Conservation (phyloP, 2,797 vertebrate species). For the Strix occidentalis region DNA sequence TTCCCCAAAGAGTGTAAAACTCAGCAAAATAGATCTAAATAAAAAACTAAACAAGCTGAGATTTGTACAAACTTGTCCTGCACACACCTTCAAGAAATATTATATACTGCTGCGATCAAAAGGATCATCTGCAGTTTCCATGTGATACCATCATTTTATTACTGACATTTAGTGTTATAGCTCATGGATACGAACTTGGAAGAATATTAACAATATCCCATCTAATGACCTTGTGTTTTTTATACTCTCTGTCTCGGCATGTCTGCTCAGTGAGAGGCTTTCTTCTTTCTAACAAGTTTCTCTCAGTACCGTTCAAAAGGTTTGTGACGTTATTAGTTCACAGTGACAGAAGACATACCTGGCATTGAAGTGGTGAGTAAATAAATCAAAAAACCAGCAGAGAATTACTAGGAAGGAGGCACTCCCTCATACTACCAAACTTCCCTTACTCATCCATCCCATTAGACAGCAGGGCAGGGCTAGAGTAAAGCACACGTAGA, state of each 20-base stretch:
- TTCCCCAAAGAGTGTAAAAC: constrained; percentile 35
- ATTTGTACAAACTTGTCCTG: constrained; percentile 37
- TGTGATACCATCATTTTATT: constrained; percentile 36
- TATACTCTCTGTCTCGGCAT: neutral
- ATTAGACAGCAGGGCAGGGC: neutral
- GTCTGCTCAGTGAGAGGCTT: neutral
- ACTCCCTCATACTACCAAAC: neutral
- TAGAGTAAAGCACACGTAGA: neutral
- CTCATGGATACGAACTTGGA: constrained; percentile 49
- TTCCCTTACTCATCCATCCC: neutral
- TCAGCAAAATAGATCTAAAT: constrained; percentile 26
- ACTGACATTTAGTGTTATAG: neutral
- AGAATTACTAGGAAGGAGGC: neutral
- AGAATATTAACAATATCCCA: constrained; percentile 44
- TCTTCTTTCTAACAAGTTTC: neutral
- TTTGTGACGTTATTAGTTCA: neutral
- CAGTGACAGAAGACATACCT: neutral
- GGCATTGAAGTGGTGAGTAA: neutral
- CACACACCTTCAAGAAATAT: constrained; percentile 21
- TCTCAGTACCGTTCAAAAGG: neutral
- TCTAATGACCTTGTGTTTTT: constrained; percentile 2
- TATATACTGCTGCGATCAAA: neutral
- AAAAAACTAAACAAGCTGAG: constrained; percentile 32
- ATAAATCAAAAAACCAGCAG: neutral
- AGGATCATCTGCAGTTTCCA: constrained; percentile 17